Percentiles rank a stretch among this genome's conserved stretches.
phyloP scores from a whole-genome alignment of 2,113 vertebrate species.

The Perca schrenkii region DNA sequence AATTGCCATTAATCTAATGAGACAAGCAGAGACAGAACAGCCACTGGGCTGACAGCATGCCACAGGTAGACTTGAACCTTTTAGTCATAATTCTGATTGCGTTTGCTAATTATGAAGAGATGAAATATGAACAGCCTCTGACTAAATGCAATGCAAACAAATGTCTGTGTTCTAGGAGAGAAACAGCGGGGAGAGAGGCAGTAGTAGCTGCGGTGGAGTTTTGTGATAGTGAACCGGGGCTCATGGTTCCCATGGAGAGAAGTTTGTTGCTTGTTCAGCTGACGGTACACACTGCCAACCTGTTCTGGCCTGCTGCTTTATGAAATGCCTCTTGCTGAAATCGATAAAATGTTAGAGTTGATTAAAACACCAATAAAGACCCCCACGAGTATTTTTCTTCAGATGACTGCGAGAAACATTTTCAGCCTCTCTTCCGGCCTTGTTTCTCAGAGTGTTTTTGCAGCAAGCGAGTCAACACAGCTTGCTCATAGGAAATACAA shows the following conservation, averaged over 20 bases:
- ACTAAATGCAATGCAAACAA: conserved; percentile 18
- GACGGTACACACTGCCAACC: conserved; percentile 66
- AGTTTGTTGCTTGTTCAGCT: conserved; percentile 68
- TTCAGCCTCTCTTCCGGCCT: conserved; percentile 39
- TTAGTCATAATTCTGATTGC: conserved; percentile 42
- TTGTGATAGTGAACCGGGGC: conserved; percentile 7
- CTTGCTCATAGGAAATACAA: conserved; percentile 21
- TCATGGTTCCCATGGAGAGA: conserved; percentile 53
- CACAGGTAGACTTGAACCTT: conserved; percentile 51
- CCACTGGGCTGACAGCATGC: conserved; percentile 41
- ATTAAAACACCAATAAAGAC: conserved; percentile 81
- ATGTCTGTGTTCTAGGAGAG: neutral
- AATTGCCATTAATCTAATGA: conserved; percentile 69
- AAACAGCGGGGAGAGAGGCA: neutral
- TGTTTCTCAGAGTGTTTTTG: conserved; percentile 20
- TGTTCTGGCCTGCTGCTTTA: conserved; percentile 73
- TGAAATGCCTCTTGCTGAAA: conserved; percentile 77
- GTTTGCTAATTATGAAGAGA: conserved; percentile 58
- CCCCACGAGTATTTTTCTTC: conserved; percentile 61
- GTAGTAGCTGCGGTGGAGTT: neutral
- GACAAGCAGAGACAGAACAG: conserved; percentile 55
- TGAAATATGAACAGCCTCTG: conserved; percentile 43
- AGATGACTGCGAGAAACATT: conserved; percentile 49
- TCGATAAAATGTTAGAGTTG: conserved; percentile 80
- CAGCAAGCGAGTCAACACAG: conserved; percentile 24